Evolutionary conservation across 2,797 vertebrate species (phyloP).

Genomic region (Lepilemur ruficaudatus): DNA sequence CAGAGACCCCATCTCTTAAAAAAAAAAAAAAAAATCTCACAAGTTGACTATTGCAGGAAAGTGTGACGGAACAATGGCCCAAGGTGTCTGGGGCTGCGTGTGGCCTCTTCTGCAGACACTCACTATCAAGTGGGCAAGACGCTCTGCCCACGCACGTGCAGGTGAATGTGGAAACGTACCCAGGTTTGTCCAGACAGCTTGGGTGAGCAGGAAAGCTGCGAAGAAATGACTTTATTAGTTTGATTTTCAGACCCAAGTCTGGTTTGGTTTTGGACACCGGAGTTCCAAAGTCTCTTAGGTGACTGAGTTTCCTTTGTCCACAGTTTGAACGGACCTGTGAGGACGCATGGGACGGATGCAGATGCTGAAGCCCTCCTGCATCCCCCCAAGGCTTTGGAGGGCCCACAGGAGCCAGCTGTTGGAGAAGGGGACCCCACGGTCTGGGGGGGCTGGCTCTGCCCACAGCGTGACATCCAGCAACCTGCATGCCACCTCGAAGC

Average conservation of each 20-base stretch:
- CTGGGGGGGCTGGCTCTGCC: not conserved
- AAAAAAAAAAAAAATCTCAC: not conserved
- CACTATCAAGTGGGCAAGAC: too few species aligned
- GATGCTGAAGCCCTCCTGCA: not conserved
- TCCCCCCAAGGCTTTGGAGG: not conserved
- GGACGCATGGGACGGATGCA: not conserved
- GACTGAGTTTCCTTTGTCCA: not conserved
- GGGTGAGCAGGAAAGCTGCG: not conserved
- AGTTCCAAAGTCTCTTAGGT: not conserved
- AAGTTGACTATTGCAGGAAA: not conserved
- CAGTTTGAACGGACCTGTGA: not conserved
- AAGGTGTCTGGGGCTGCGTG: not conserved
- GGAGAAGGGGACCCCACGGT: not conserved
- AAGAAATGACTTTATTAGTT: too few species aligned
- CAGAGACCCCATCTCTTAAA: not conserved
- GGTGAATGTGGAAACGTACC: not conserved
- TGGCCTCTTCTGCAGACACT: not conserved
- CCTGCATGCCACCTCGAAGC: not conserved
- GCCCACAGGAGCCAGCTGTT: slow-evolving; percentile 9
- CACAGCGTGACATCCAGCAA: not conserved
- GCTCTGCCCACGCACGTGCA: too few species aligned
- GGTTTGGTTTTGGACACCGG: not conserved
- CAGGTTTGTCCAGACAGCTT: rapidly evolving
- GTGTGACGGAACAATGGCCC: rapidly evolving
- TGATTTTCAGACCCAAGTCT: not conserved